Evolutionary conservation across 2,888 invertebrate species (phyloP).

Genomic region (Troides oblongomaculatus): DNA sequence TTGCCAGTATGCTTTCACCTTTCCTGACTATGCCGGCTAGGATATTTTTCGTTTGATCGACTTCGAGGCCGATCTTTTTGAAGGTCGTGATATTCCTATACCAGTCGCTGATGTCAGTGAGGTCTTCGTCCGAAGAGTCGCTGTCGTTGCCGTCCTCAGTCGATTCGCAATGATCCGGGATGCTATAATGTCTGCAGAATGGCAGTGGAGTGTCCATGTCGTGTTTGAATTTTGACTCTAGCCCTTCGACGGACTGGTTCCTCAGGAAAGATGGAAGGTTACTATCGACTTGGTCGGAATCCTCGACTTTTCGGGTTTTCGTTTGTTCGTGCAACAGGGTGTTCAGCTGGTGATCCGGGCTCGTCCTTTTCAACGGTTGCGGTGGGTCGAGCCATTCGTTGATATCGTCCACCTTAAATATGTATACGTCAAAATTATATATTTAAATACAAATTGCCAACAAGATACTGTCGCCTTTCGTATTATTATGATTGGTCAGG

Average conservation of each 20-base stretch:
- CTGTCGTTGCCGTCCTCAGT: constrained; percentile 37
- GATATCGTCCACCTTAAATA: constrained; percentile 68
- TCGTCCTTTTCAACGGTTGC: constrained; percentile 56
- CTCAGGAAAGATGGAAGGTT: constrained; percentile 61
- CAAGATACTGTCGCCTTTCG: too few relatives aligned
- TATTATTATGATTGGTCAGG: too few relatives aligned
- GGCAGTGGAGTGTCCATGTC: constrained; percentile 44
- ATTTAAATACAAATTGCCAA: too few relatives aligned
- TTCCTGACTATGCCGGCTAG: constrained; percentile 50
- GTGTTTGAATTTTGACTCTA: constrained; percentile 54
- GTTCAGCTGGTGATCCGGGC: constrained; percentile 54
- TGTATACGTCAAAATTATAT: not conserved
- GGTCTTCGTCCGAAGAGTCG: constrained; percentile 49
- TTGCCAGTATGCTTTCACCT: constrained; percentile 48
- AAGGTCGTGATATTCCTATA: constrained; percentile 43
- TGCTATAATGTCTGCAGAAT: constrained; percentile 59
- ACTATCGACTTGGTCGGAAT: constrained; percentile 29
- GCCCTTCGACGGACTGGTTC: constrained; percentile 71
- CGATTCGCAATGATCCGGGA: constrained; percentile 44
- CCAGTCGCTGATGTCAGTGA: constrained; percentile 41
- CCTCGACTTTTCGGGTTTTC: constrained; percentile 44
- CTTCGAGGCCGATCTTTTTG: constrained; percentile 42
- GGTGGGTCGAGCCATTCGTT: constrained; percentile 68
- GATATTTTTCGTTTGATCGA: constrained; percentile 46
- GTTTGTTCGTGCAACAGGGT: constrained; percentile 37